A percentile compares a stretch with the other conserved stretches of the same genome.
Conservation (phyloP, 2,113 vertebrate genomes). For the Harpagus bidentatus region DNA sequence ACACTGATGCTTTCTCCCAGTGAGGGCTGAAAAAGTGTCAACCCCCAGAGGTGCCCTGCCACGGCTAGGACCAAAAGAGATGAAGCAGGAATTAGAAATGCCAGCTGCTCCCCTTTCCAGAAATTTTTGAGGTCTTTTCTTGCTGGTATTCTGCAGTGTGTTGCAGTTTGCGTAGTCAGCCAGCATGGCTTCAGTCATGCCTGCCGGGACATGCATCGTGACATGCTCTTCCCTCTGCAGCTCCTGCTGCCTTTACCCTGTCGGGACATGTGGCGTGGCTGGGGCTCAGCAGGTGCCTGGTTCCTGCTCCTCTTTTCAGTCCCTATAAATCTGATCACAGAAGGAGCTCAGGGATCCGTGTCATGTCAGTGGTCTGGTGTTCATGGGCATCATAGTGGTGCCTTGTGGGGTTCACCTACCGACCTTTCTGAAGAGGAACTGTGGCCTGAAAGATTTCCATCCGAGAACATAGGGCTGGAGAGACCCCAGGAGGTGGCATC, state of each 20-base stretch:
- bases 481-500: neutral
- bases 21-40: neutral
- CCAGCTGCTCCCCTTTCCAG: neutral
- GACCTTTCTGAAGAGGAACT: neutral
- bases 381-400: accelerated
- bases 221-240: neutral
- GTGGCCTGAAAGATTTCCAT: neutral
- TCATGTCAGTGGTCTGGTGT: accelerated
- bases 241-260: neutral
- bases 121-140: neutral
- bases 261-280: accelerated
- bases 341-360: neutral
- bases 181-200: neutral
- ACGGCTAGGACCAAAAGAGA: accelerated
- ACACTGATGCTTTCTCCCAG: neutral
- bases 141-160: too few relatives aligned
- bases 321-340: neutral
- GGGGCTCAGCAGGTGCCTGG: neutral
- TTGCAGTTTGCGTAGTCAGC: neutral
- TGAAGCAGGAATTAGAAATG: neutral
- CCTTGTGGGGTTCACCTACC: neutral
- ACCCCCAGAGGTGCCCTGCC: neutral
- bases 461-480: neutral
- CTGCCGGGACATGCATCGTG: accelerated
- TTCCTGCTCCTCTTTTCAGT: neutral